Conservation (phyloP, 2,888 invertebrate genomes). For the Caenorhabditis angaria region DNA sequence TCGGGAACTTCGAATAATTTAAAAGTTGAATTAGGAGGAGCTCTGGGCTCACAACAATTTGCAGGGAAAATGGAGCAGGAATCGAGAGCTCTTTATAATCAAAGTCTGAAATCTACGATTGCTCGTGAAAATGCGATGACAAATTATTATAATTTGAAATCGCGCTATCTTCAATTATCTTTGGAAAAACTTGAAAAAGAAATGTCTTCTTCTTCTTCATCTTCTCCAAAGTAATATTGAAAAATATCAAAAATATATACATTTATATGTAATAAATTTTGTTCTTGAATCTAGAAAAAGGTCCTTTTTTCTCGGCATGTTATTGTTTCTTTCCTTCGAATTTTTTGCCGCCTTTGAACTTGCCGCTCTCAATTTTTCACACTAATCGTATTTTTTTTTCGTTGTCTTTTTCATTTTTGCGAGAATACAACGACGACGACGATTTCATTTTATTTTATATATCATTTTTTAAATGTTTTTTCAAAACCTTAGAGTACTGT, state of each 20-base stretch:
- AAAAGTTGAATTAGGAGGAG: too few species aligned
- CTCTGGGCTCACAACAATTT: too few species aligned
- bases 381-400: background rate
- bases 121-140: slow-evolving; percentile 32
- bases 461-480: slow-evolving; percentile 6
- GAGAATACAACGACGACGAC: background rate
- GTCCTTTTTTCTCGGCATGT: background rate
- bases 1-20: too few species aligned
- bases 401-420: too few species aligned
- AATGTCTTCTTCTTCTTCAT: too few species aligned
- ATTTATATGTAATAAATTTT: too few species aligned
- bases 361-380: slow-evolving; percentile 3
- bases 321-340: background rate
- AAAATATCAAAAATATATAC: background rate
- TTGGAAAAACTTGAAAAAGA: background rate
- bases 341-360: background rate
- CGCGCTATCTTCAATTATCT: background rate
- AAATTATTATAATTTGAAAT: slow-evolving; percentile 25
- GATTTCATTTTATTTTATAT: background rate
- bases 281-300: background rate
- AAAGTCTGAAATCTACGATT: slow-evolving; percentile 19
- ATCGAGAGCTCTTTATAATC: slow-evolving; percentile 28
- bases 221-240: too few species aligned
- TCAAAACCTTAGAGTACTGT: slow-evolving; percentile 1
- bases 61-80: slow-evolving; percentile 19